These are phyloP conservation scores for Ochlodes sylvanus DNA, from an alignment of 2,888 invertebrate species.

Conservation along the genomic window DNA sequence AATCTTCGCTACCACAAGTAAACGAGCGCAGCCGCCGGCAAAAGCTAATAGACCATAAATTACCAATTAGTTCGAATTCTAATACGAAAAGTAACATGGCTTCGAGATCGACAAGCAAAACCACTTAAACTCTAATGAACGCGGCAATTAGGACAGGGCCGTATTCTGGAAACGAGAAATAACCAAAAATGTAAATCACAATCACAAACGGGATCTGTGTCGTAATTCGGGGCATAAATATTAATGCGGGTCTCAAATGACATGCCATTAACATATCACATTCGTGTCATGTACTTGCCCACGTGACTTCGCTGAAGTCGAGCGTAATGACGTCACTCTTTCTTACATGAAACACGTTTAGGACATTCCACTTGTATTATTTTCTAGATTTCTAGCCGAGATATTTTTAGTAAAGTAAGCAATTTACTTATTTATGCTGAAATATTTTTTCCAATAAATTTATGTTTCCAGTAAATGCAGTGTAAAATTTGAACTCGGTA, in stretches of 20 bases:
- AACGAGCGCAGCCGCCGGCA: too few species aligned
- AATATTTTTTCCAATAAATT: too few species aligned
- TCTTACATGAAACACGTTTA: neutral
- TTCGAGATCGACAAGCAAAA: slow-evolving; percentile 15
- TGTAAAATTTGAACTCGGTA: too few species aligned
- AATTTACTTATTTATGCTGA: too few species aligned
- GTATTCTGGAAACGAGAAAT: slow-evolving; percentile 8
- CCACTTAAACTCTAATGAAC: slow-evolving; percentile 21
- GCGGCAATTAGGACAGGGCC: slow-evolving; percentile 22
- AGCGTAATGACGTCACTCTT: neutral
- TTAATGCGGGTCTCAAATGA: slow-evolving; percentile 46
- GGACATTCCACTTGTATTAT: neutral
- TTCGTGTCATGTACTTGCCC: slow-evolving; percentile 46
- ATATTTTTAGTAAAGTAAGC: too few species aligned
- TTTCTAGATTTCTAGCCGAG: neutral
- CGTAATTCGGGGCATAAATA: slow-evolving; percentile 35
- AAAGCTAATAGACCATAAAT: neutral
- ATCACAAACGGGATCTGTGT: slow-evolving; percentile 22
- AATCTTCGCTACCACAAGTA: too few species aligned
- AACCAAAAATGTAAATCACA: slow-evolving; percentile 37
- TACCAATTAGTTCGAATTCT: slow-evolving; percentile 1
- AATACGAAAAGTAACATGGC: neutral
- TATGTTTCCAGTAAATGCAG: too few species aligned
- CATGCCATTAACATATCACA: slow-evolving; percentile 47
- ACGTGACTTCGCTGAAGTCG: slow-evolving; percentile 41